A percentile compares a stretch with the other conserved stretches of the same genome.
Evolutionary conservation across 2,888 invertebrate genomes (phyloP).

Genomic region (Ectemnius continuus): DNA sequence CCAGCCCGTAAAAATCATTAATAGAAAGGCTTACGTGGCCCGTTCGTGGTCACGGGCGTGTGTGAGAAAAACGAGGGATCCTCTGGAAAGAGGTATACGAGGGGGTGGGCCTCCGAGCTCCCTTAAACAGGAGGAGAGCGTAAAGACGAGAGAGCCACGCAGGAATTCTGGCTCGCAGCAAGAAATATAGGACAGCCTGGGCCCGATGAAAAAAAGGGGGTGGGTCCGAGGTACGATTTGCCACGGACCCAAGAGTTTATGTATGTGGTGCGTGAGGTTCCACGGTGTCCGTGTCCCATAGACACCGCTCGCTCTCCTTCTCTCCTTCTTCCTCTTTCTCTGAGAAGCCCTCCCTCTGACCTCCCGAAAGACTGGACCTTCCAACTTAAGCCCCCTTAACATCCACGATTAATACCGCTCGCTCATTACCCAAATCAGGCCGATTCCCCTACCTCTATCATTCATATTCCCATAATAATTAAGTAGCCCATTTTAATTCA

Average conservation of each 20-base stretch:
- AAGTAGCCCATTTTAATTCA: neutral
- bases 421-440: neutral
- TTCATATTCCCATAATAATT: neutral
- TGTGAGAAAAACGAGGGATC: conserved; percentile 40
- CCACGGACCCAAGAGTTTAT: conserved; percentile 65
- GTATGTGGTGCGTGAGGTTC: conserved; percentile 49
- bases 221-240: conserved; percentile 67
- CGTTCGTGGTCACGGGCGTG: conserved; percentile 33
- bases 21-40: conserved; percentile 64
- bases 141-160: conserved; percentile 57
- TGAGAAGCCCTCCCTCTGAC: conserved; percentile 6
- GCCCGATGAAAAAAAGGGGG: conserved; percentile 65
- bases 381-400: no score
- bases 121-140: conserved; percentile 59
- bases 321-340: neutral
- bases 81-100: conserved; percentile 16
- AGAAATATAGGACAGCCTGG: conserved; percentile 66
- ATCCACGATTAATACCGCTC: neutral
- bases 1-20: conserved; percentile 67
- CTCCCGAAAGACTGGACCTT: neutral
- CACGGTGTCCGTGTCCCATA: conserved; percentile 48
- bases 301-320: conserved; percentile 23
- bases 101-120: conserved; percentile 42
- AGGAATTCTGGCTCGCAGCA: conserved; percentile 63
- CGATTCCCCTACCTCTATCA: neutral